Evolutionary conservation across 2,797 vertebrate species (phyloP), one percentile per base, ranked within the genome.

Genomic region (Adelosebastes latens): DNA sequence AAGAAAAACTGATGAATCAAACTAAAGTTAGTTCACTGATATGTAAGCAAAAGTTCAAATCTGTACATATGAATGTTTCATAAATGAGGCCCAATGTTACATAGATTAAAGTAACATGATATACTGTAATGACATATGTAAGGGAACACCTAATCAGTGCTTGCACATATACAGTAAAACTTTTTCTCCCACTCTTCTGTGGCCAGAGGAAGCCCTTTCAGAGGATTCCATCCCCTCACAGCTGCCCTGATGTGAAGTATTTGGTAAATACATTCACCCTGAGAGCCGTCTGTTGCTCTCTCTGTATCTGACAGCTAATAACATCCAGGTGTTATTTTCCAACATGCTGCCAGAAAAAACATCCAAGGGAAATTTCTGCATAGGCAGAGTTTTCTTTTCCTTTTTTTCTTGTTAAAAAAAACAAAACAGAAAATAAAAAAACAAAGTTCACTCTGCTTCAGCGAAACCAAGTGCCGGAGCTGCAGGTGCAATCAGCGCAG

Each of bases 401-500:
- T 32, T 34, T 56, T 7, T 32, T 31, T 58, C 32, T 31, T 34
- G 63, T 62, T 36, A 69, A 67, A 73, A 46, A 46, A 46, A 69
- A 67, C 70, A 46, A 8, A 18, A 46, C 42, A 46, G 14, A 58
- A 46, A 46, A 46, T 46, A 46, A 46, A 69, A 67, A 73, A 42
- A 73, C 56, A 53, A 80, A 65, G 83, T 56, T 77, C 60, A 25
- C 65, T 78, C 27, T 49, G 65, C 84, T 92, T 88, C 83, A 87
- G 89, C 72, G 20, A 73, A 90, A 88, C 71, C 64, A 22, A 72
- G 69, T 27, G 75, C 78, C 32, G 34, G 72, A 88, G 87, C 87
- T 95, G 92, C 93, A 96, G 94, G 94, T 95, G 94, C 90, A 93
- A 94, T 95, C 94, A 94, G 92, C 12, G 49, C 90, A 83, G 90